A percentile compares a stretch with the other conserved stretches of the same genome.
phyloP scores from a whole-genome alignment of 2,888 invertebrate genomes.

The Pheosia tremula region DNA sequence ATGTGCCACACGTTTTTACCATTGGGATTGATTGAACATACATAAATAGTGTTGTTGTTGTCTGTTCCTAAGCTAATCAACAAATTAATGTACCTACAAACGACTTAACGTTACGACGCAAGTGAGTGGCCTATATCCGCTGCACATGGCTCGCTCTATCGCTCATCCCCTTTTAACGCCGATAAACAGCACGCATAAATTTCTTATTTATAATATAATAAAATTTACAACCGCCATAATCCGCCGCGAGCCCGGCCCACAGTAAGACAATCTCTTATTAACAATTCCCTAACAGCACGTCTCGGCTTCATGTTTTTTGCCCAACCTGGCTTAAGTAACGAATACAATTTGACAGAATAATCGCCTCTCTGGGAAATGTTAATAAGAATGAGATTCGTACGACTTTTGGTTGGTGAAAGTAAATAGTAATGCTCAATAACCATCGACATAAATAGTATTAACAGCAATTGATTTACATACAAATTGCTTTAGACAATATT shows the following conservation, averaged over 20 bases:
- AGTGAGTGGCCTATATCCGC: slow-evolving; percentile 34
- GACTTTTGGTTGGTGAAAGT: slow-evolving; percentile 57
- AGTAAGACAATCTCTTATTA: slow-evolving; percentile 71
- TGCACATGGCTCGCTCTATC: slow-evolving; percentile 36
- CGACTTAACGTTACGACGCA: slow-evolving; percentile 8
- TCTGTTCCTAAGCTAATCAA: neutral
- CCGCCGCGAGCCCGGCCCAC: slow-evolving; percentile 46
- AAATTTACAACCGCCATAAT: slow-evolving; percentile 75
- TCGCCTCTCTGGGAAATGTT: slow-evolving; percentile 33
- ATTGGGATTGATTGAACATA: too few species aligned
- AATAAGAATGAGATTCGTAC: slow-evolving; percentile 49
- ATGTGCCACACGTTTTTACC: too few species aligned
- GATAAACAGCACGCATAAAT: slow-evolving; percentile 67
- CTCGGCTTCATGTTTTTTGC: slow-evolving; percentile 65
- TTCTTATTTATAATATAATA: slow-evolving; percentile 78
- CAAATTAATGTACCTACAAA: neutral
- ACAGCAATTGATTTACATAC: slow-evolving; percentile 85
- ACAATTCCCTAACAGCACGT: slow-evolving; percentile 75
- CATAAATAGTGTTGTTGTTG: neutral
- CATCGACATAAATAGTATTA: slow-evolving; percentile 83
- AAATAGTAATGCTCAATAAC: slow-evolving; percentile 81
- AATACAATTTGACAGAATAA: slow-evolving; percentile 22
- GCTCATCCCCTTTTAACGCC: slow-evolving; percentile 48
- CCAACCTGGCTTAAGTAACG: slow-evolving; percentile 49
- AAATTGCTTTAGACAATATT: slow-evolving; percentile 85